Conservation (phyloP, 2,888 invertebrate species). For the Cordilura impudica region DNA sequence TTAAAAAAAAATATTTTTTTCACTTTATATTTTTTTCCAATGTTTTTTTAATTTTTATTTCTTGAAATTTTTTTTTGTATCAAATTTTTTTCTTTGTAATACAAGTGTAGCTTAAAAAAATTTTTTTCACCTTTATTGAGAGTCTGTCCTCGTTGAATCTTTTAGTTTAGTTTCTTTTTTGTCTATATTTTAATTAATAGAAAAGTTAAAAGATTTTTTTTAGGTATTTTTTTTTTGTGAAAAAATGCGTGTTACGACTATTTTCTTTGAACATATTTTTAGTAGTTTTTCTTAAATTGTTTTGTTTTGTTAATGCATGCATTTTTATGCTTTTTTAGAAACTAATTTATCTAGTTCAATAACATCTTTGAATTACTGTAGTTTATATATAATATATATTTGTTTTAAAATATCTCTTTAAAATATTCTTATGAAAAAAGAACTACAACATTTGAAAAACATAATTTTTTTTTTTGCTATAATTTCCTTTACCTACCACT, state of each 20-base stretch:
- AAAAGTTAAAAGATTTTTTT: too few species aligned
- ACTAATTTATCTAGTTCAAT: too few species aligned
- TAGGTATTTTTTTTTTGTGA: background rate
- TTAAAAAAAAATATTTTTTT: too few species aligned
- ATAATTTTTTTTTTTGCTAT: constrained; percentile 64
- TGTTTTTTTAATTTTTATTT: too few species aligned
- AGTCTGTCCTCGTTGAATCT: too few species aligned
- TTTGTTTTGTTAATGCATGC: constrained; percentile 50
- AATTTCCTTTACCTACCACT: constrained; percentile 24
- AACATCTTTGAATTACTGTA: background rate
- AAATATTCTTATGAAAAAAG: constrained; percentile 59
- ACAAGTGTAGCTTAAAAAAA: too few species aligned
- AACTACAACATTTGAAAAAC: constrained; percentile 77
- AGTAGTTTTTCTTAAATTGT: constrained; percentile 20
- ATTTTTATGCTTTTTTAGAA: constrained; percentile 38
- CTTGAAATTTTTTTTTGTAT: too few species aligned
- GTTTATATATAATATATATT: constrained; percentile 5
- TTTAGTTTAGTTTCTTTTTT: too few species aligned
- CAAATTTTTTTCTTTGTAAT: too few species aligned
- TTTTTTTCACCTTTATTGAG: too few species aligned
- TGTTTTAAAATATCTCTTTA: background rate
- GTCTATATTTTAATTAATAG: too few species aligned
- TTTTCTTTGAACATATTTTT: constrained; percentile 31
- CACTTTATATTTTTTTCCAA: too few species aligned
- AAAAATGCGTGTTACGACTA: constrained; percentile 58